A percentile compares a stretch with the other conserved stretches of the same genome.
phyloP scores from a whole-genome alignment of 2,888 invertebrate genomes.

The Philonicus albiceps region DNA sequence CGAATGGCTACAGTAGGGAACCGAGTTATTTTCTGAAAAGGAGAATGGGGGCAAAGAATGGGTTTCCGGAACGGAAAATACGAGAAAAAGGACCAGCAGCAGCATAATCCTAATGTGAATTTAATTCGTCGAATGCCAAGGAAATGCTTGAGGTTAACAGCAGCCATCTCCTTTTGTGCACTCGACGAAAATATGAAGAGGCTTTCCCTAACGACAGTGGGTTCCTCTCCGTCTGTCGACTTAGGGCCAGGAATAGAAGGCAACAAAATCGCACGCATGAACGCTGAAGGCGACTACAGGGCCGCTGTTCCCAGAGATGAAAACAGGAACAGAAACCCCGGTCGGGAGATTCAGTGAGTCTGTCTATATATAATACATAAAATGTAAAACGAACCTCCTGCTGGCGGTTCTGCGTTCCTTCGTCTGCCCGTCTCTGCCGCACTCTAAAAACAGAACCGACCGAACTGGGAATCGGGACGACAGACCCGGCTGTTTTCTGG shows the following conservation, averaged over 20 bases:
- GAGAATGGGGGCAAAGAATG: neutral
- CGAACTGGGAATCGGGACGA: neutral
- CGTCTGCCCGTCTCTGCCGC: neutral
- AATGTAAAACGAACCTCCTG: neutral
- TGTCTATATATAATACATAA: neutral
- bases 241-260: constrained; percentile 1
- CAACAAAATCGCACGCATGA: constrained; percentile 29
- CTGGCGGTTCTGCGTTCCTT: neutral
- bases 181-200: constrained; percentile 31
- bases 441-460: neutral
- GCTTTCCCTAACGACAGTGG: neutral
- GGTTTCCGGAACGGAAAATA: constrained; percentile 36
- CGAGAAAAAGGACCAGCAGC: constrained; percentile 32
- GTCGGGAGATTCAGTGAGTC: neutral
- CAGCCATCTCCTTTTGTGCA: constrained; percentile 24
- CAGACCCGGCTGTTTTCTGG: neutral
- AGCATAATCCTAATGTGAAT: constrained; percentile 42
- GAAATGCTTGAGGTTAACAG: constrained; percentile 41
- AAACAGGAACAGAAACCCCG: neutral
- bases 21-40: neutral
- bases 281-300: constrained; percentile 16
- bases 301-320: neutral
- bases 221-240: neutral
- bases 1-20: neutral
- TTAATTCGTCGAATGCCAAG: constrained; percentile 40